Evolutionary conservation across 2,888 invertebrate genomes (phyloP), one percentile per base, ranked within the genome.

Genomic region (Boloria selene): DNA sequence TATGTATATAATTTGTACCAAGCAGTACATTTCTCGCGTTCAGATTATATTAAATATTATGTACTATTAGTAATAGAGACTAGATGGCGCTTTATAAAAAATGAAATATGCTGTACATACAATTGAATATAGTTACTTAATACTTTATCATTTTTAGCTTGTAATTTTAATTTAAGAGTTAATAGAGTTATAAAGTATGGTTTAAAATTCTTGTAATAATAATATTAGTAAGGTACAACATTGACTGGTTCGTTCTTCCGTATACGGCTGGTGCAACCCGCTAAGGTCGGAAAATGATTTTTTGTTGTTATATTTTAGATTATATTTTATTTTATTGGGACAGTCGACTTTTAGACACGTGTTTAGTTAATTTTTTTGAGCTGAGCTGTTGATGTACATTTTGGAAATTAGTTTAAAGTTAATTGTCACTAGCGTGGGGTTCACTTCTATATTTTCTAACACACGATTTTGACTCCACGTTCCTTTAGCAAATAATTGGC

Each of bases 281-380:
- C 80, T 77, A 82, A 77, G 81, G 77, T 79, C 78, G 74, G 76
- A 75, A 82, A 81, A 78, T 80, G 75, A 80, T 79, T 79, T 81
- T 81, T 86, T 85, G 85, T 90, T 90, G 85, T 89, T 90, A 85
- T 88, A 81, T 88, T 89, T 88, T 88, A 86, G 85, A 87, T 88
- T 86, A 84, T 88, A 88, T 88, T 85, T 85, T 87, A 83, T 84
- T 81, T 81, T 84, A 87, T 85, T 77, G 84, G 85, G 86, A 86
- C 79, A 82, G 79, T 83, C 82, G 78, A 81, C 77, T 84, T 85
- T 80, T 83, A 86, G 81, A 79, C 75, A 72, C 74, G 77, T 61
- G 76, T 85, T 78, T 86, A 83, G 80, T 77, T 78, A 80, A 81
- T 81, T 84, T 38, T 31, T 83, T 81, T 83, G 74, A 79, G 77